A percentile compares a stretch with the other conserved stretches of the same genome.
phyloP scores from a whole-genome alignment of 2,888 invertebrate species.

The Beris chalybata region DNA sequence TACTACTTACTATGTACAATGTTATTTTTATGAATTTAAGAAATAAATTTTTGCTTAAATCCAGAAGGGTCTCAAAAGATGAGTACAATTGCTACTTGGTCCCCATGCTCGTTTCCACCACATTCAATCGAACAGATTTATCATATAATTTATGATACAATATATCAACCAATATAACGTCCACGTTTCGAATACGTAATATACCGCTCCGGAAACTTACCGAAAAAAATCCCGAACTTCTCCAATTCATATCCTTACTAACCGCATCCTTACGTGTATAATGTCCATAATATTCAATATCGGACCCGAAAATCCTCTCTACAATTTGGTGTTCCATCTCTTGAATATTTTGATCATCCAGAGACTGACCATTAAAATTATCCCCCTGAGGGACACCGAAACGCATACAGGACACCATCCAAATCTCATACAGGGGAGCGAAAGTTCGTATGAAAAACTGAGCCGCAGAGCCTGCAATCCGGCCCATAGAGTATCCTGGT shows the following conservation, averaged over 20 bases:
- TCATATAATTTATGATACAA: slow-evolving; percentile 26
- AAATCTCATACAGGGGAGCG: slow-evolving; percentile 35
- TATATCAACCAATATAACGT: slow-evolving; percentile 27
- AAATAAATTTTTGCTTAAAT: no score
- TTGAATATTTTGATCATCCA: slow-evolving; percentile 29
- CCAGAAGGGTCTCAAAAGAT: no score
- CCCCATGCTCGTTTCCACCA: neutral
- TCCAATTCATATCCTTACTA: slow-evolving; percentile 18
- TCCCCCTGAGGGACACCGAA: slow-evolving; percentile 48
- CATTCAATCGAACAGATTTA: slow-evolving; percentile 19
- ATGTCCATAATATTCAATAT: slow-evolving; percentile 31
- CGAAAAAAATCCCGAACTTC: neutral
- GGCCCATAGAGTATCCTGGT: neutral
- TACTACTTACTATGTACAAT: no score
- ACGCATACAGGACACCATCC: slow-evolving; percentile 14
- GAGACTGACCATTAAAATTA: slow-evolving; percentile 54
- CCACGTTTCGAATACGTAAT: slow-evolving; percentile 27
- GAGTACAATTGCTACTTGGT: no score
- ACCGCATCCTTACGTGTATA: slow-evolving; percentile 28
- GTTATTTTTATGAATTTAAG: no score
- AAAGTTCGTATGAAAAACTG: slow-evolving; percentile 31
- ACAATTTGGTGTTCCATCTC: slow-evolving; percentile 7
- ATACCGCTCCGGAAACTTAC: slow-evolving; percentile 7
- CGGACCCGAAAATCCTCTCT: slow-evolving; percentile 23
- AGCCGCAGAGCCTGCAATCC: neutral